Evolutionary conservation across 2,113 vertebrate genomes (phyloP).

Genomic region (Dasyurus viverrinus): DNA sequence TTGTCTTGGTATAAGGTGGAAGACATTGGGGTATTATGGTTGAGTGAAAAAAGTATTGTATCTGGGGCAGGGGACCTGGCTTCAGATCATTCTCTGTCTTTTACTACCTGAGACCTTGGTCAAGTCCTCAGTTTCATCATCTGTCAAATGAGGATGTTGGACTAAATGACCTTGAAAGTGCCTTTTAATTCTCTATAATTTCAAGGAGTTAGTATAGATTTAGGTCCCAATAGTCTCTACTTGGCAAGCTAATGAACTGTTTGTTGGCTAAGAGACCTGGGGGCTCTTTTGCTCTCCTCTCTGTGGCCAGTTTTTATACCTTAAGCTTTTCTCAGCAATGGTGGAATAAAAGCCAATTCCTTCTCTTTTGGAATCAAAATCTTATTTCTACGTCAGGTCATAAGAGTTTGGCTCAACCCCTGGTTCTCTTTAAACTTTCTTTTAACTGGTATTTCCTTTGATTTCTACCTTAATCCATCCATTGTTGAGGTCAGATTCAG

Average conservation of each 20-base stretch:
- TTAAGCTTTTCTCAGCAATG: not conserved
- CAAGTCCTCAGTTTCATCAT: not conserved
- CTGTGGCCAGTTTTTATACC: not conserved
- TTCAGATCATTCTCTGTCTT: not conserved
- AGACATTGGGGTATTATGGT: no score
- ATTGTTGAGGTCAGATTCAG: not conserved
- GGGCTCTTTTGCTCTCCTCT: not conserved
- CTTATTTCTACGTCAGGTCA: not conserved
- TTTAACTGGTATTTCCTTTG: not conserved
- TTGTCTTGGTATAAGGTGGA: not conserved
- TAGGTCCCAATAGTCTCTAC: not conserved
- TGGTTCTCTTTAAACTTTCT: not conserved
- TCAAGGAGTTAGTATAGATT: not conserved
- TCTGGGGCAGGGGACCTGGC: not conserved
- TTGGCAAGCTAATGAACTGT: not conserved
- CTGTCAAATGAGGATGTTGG: not conserved
- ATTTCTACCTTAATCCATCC: not conserved
- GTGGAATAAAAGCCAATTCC: not conserved
- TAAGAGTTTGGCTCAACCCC: not conserved
- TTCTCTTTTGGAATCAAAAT: not conserved
- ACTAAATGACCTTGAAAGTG: not conserved
- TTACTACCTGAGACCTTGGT: not conserved
- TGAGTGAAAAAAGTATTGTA: not conserved
- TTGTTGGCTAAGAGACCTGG: not conserved
- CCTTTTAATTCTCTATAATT: not conserved